Base-by-base conservation (phyloP, 2,113 vertebrate genomes). In the Ascaphus truei region DNA sequence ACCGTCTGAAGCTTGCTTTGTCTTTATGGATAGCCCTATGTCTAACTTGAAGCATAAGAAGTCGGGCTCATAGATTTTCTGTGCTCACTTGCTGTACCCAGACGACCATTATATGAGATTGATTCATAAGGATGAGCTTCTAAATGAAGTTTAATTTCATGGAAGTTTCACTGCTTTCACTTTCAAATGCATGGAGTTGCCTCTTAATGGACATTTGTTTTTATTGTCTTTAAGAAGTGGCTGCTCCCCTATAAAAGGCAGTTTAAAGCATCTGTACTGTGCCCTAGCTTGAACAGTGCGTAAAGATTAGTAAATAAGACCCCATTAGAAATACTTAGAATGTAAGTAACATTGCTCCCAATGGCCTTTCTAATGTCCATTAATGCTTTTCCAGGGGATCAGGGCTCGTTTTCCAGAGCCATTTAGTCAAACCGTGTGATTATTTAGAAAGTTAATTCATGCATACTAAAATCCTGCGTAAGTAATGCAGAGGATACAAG, bases 371-470 rank as follows among this genome's bases (percentile, higher is more conserved):
- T 91, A 91, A 89, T 88, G 89, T 89, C 90, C 86, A 83, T 89
- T 91, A 92, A 86, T 83, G 89, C 86, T 86, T 84, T 89, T 89
- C 90, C 86, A 73, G 85, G 86, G 85, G 85, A 91, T 90, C 87
- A 85, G 88, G 85, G 87, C 90, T 91, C 89, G 83, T 90, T 91
- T 89, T 89, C 86, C 86, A 85, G 85, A 88, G 81, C 87, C 85
- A 88, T 89, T 91, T 91, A 92, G 86, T 89, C 88, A 91, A 91
- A 92, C 84, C 74, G 51, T 85, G 86, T 87, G 86, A 91, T 91
- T 90, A 90, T 90, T 92, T 91, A 88, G 86, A 89, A 91, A 91
- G 86, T 89, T 91, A 91, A 91, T 91, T 92, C 88, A 90, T 90
- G 89, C 89, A 88, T 90, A 86, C 88, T 89, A 89, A 91, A 90